phyloP scores from a whole-genome alignment of 1,140 invertebrate genomes.

The Drosophila parabipectinata region DNA sequence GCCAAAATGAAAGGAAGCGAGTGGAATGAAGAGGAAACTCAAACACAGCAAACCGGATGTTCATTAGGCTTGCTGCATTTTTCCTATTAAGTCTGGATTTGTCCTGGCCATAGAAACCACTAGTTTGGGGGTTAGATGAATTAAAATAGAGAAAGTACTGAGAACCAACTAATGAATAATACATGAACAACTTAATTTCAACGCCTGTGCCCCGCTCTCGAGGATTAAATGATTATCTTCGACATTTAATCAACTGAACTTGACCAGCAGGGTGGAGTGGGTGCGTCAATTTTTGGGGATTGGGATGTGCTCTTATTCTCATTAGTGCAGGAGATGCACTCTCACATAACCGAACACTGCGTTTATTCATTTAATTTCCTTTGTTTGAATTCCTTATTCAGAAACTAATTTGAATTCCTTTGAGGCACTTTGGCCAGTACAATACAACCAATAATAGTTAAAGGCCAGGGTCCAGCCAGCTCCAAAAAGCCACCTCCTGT shows the following conservation, averaged over 20 bases:
- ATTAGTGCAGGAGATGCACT: not conserved
- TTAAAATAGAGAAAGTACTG: slow-evolving; percentile 47
- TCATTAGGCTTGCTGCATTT: slow-evolving; percentile 78
- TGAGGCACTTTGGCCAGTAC: slow-evolving; percentile 37
- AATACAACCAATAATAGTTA: slow-evolving; percentile 3
- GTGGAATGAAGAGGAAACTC: slow-evolving; percentile 7
- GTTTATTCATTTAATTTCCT: not conserved
- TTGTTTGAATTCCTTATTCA: not conserved
- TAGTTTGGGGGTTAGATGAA: slow-evolving; percentile 22
- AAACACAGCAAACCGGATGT: slow-evolving; percentile 66
- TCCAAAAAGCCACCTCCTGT: slow-evolving; percentile 29
- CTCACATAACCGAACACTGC: not conserved
- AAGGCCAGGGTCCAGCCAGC: slow-evolving; percentile 52
- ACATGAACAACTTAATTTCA: slow-evolving; percentile 64
- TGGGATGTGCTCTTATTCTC: slow-evolving; percentile 30
- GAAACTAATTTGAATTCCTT: slow-evolving; percentile 1
- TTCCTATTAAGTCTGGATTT: slow-evolving; percentile 76
- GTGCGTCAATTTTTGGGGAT: not conserved
- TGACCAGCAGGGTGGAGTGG: slow-evolving; percentile 18
- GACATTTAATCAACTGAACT: slow-evolving; percentile 49
- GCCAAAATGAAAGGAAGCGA: slow-evolving; percentile 31
- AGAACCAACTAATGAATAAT: slow-evolving; percentile 67
- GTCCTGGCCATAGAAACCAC: slow-evolving; percentile 1
- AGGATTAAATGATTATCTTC: slow-evolving; percentile 78
- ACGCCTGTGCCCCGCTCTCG: slow-evolving; percentile 34